These are phyloP conservation scores for Sebastes taczanowskii DNA, from an alignment of 2,797 vertebrate species.

Conservation along the genomic window DNA sequence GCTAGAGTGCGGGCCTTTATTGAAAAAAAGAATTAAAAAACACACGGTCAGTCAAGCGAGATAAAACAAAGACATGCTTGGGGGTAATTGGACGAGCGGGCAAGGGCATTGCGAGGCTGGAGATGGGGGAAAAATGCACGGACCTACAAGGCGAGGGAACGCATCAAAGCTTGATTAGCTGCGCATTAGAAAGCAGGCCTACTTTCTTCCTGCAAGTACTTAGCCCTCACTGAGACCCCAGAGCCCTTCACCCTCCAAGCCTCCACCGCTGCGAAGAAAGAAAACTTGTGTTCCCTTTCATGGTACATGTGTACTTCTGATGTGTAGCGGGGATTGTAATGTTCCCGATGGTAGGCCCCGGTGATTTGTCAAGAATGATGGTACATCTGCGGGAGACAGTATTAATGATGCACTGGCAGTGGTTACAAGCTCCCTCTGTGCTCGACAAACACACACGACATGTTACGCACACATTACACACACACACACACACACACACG, in stretches of 20 bases:
- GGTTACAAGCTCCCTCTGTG: slow-evolving; percentile 46
- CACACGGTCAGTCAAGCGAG: slow-evolving; percentile 39
- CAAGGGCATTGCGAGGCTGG: slow-evolving; percentile 25
- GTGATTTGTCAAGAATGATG: slow-evolving; percentile 70
- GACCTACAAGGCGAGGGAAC: slow-evolving; percentile 42
- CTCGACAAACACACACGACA: background rate
- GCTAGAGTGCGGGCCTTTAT: slow-evolving; percentile 47
- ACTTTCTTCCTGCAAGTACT: slow-evolving; percentile 57
- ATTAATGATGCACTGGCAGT: slow-evolving; percentile 68
- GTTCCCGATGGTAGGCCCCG: slow-evolving; percentile 60
- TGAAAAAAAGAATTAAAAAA: slow-evolving; percentile 1
- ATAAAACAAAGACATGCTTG: slow-evolving; percentile 73
- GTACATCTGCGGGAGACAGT: slow-evolving; percentile 60
- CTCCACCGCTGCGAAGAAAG: slow-evolving; percentile 39
- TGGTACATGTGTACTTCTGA: slow-evolving; percentile 70
- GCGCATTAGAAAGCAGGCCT: slow-evolving; percentile 63
- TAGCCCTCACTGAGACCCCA: slow-evolving; percentile 55
- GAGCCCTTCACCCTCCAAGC: slow-evolving; percentile 39
- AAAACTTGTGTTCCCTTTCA: slow-evolving; percentile 73
- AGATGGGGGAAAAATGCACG: slow-evolving; percentile 12
- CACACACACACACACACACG: background rate
- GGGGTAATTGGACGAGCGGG: slow-evolving; percentile 63
- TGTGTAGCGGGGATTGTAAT: slow-evolving; percentile 50
- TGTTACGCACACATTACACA: background rate
- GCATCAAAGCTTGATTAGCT: slow-evolving; percentile 77